Evolutionary conservation across 2,888 invertebrate genomes (phyloP).

Genomic region (Monochamus alternatus): DNA sequence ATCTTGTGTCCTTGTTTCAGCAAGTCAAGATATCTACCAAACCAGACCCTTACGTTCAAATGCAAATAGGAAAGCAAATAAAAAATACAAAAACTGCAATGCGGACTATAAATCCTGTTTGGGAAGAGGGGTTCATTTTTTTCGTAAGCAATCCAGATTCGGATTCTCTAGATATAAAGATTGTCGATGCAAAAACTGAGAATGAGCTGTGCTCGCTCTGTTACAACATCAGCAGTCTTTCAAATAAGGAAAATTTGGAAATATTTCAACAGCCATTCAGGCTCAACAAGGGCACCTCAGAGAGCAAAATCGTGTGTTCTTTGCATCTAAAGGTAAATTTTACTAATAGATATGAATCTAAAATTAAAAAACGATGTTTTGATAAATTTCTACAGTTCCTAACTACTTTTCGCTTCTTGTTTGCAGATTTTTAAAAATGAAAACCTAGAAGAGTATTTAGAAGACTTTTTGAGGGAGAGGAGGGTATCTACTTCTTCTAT

Average conservation of each 20-base stretch:
- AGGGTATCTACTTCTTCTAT: neutral
- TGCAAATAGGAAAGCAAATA: slow-evolving; percentile 84
- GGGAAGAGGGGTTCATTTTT: slow-evolving; percentile 95
- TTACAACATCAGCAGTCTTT: slow-evolving; percentile 79
- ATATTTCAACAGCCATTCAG: slow-evolving; percentile 83
- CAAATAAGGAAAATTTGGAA: slow-evolving; percentile 81
- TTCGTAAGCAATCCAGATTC: slow-evolving; percentile 92
- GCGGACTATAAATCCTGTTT: slow-evolving; percentile 91
- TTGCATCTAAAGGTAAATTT: slow-evolving; percentile 76
- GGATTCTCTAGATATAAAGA: slow-evolving; percentile 87
- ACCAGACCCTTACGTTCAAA: slow-evolving; percentile 88
- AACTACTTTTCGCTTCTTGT: no score
- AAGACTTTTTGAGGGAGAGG: slow-evolving; percentile 5
- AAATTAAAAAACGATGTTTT: no score
- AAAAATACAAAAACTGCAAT: slow-evolving; percentile 81
- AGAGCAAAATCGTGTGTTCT: slow-evolving; percentile 84
- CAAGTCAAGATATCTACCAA: slow-evolving; percentile 72
- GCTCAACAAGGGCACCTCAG: slow-evolving; percentile 83
- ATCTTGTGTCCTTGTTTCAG: no score
- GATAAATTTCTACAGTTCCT: no score
- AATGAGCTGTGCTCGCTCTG: slow-evolving; percentile 81
- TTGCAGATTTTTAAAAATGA: slow-evolving; percentile 62
- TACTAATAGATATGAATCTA: neutral
- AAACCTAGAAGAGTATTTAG: slow-evolving; percentile 39
- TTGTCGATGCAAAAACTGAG: slow-evolving; percentile 86